Evolutionary conservation across 2,113 vertebrate genomes (phyloP).

Genomic region (Addax nasomaculatus): DNA sequence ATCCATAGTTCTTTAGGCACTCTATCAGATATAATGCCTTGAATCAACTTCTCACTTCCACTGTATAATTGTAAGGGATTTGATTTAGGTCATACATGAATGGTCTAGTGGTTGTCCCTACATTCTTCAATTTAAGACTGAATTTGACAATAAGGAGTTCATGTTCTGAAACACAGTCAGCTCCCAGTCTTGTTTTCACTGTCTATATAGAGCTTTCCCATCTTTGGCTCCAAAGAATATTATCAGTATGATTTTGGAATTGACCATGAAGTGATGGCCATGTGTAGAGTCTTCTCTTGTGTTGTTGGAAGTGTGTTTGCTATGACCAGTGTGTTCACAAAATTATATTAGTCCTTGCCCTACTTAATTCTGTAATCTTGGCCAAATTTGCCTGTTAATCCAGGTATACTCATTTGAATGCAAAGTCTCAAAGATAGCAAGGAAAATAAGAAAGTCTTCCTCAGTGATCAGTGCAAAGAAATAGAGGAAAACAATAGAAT

Average conservation of each 20-base stretch:
- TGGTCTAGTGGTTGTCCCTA: background rate
- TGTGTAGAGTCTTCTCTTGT: background rate
- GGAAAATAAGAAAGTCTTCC: background rate
- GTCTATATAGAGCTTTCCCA: background rate
- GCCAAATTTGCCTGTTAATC: background rate
- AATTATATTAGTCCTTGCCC: background rate
- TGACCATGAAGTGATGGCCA: background rate
- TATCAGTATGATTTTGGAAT: background rate
- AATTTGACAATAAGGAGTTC: background rate
- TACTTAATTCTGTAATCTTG: background rate
- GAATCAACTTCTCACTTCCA: background rate
- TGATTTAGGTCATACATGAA: background rate
- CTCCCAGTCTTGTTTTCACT: background rate
- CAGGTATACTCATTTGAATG: background rate
- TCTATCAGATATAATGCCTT: background rate
- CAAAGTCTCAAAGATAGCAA: background rate
- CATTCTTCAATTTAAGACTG: background rate
- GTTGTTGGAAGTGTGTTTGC: background rate
- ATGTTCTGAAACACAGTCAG: background rate
- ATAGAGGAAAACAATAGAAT: background rate
- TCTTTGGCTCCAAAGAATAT: background rate
- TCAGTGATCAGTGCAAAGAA: background rate
- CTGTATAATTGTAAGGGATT: background rate
- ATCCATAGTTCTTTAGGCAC: background rate
- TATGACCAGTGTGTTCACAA: background rate